Conservation (phyloP, 2,797 vertebrate species). For the Tapera naevia region DNA sequence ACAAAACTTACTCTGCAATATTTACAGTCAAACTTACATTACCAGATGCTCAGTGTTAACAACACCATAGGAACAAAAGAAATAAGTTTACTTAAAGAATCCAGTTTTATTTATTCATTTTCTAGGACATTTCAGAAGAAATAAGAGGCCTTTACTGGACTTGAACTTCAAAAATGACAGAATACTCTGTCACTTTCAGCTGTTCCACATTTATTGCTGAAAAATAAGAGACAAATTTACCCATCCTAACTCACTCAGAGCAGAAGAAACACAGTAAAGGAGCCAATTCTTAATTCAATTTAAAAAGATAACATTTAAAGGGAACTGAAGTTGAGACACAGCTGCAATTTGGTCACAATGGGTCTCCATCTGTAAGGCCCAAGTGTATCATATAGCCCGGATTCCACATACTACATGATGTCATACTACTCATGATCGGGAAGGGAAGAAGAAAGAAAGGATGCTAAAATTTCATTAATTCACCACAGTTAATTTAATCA, state of each 20-base stretch:
- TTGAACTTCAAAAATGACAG: background rate
- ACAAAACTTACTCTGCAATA: background rate
- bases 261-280: background rate
- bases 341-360: background rate
- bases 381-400: background rate
- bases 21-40: background rate
- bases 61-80: background rate
- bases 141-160: background rate
- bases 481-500: background rate
- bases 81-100: background rate
- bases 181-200: background rate
- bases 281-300: background rate
- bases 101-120: background rate
- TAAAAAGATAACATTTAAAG: background rate
- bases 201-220: background rate
- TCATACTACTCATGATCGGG: fast-evolving
- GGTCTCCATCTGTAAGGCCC: background rate
- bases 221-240: background rate
- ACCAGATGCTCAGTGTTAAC: background rate
- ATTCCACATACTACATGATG: background rate
- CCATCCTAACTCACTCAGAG: background rate
- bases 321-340: background rate
- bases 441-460: background rate
- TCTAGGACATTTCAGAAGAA: background rate
- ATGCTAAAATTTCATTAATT: background rate